phyloP scores from a whole-genome alignment of 2,113 vertebrate genomes.

The Salminus brasiliensis region DNA sequence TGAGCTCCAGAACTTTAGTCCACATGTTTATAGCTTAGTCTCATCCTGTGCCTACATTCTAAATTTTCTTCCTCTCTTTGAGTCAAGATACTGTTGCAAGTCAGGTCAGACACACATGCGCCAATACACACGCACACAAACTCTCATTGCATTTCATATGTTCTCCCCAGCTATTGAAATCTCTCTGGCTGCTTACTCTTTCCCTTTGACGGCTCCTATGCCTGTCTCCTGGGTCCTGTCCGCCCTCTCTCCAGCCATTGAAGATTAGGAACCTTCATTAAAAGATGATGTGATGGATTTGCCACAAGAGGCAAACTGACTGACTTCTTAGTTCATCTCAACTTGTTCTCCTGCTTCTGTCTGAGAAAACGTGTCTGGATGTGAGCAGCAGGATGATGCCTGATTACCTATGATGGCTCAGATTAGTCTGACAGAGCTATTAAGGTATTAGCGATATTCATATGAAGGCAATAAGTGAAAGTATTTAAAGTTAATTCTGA shows the following conservation, averaged over 20 bases:
- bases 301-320: conserved; percentile 45
- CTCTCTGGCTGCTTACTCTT: conserved; percentile 56
- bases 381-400: conserved; percentile 1
- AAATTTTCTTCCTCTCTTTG: not conserved
- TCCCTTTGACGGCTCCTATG: conserved; percentile 58
- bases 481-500: not conserved
- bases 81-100: not conserved
- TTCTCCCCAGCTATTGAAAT: conserved; percentile 50
- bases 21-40: not conserved
- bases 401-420: not conserved
- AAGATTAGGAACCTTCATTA: conserved; percentile 62
- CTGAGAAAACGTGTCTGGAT: conserved; percentile 16
- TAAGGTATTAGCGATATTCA: not conserved
- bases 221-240: conserved; percentile 32
- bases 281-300: conserved; percentile 61
- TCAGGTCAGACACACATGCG: not conserved
- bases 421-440: conserved; percentile 26
- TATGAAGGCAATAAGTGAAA: not conserved
- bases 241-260: conserved; percentile 44
- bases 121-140: not conserved
- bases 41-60: not conserved
- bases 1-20: not conserved
- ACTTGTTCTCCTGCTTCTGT: conserved; percentile 11
- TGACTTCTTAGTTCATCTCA: conserved; percentile 40
- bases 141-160: conserved; percentile 10